A percentile compares a stretch with the other conserved stretches of the same genome.
Conservation (phyloP, 2,888 invertebrate genomes). For the Tinea semifulvella region DNA sequence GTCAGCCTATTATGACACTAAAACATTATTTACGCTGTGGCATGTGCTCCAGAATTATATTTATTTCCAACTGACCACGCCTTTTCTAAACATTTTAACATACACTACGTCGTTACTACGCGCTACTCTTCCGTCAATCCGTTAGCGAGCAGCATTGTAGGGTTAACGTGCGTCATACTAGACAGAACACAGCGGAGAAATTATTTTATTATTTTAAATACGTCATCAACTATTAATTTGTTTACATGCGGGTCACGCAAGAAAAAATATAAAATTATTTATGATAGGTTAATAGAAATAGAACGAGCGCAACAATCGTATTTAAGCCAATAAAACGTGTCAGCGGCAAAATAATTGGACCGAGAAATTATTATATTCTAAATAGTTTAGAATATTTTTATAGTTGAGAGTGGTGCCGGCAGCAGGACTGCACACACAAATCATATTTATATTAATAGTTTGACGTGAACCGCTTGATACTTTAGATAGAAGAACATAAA, state of each 20-base stretch:
- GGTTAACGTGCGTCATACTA: background rate
- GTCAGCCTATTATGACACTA: conserved; percentile 34
- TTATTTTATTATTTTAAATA: background rate
- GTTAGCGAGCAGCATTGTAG: conserved; percentile 2
- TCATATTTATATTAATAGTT: conserved; percentile 46
- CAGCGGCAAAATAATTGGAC: conserved; percentile 58
- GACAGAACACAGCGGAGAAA: background rate
- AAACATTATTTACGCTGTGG: conserved; percentile 33
- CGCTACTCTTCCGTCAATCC: too few relatives aligned
- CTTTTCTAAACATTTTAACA: too few relatives aligned
- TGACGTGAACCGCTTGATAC: background rate
- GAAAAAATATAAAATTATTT: conserved; percentile 47
- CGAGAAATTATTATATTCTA: conserved; percentile 62
- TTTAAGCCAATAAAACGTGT: conserved; percentile 64
- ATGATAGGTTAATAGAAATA: conserved; percentile 27
- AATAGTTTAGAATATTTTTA: conserved; percentile 62
- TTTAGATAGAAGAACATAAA: too few relatives aligned
- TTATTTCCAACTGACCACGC: conserved; percentile 42
- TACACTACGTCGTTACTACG: too few relatives aligned
- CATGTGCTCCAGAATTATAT: conserved; percentile 28
- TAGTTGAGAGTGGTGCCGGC: conserved; percentile 40
- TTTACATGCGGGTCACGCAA: conserved; percentile 26
- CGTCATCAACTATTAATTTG: conserved; percentile 11
- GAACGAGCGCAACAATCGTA: conserved; percentile 57
- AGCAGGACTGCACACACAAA: conserved; percentile 38